A percentile compares a stretch with the other conserved stretches of the same genome.
Conservation (phyloP, 1,140 invertebrate species). For the Cherax quadricarinatus region DNA sequence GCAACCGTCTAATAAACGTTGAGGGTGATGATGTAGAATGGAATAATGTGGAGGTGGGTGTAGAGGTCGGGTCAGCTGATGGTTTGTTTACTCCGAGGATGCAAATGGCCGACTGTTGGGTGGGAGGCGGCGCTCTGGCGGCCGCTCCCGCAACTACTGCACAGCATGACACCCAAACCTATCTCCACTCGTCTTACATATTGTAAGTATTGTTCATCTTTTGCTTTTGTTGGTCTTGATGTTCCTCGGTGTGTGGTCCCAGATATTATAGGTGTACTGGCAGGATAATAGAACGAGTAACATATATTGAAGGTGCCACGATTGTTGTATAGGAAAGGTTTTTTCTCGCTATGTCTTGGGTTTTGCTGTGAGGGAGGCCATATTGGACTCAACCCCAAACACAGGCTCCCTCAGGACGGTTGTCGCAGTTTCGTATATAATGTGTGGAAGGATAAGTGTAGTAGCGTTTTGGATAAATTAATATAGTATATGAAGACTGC, state of each 20-base stretch:
- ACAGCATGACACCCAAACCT: slow-evolving; percentile 38
- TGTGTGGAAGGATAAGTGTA: background rate
- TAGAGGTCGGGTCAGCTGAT: slow-evolving; percentile 20
- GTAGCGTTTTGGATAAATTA: background rate
- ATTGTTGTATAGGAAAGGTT: slow-evolving; percentile 61
- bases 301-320: slow-evolving; percentile 50
- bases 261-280: slow-evolving; percentile 28
- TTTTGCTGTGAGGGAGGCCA: slow-evolving; percentile 28
- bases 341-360: slow-evolving; percentile 48
- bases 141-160: background rate
- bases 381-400: slow-evolving; percentile 40
- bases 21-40: background rate
- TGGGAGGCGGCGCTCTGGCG: slow-evolving; percentile 28
- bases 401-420: background rate
- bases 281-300: slow-evolving; percentile 28
- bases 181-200: slow-evolving; percentile 32
- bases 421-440: background rate
- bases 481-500: background rate
- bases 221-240: background rate
- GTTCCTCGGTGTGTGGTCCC: slow-evolving; percentile 21
- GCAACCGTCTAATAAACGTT: background rate
- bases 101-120: slow-evolving; percentile 30
- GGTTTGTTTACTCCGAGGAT: slow-evolving; percentile 35
- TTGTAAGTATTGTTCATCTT: slow-evolving; percentile 31
- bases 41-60: background rate